These are phyloP conservation scores for Rhynchomys soricoides DNA, from an alignment of 2,113 vertebrate genomes.

Conservation along the genomic window DNA sequence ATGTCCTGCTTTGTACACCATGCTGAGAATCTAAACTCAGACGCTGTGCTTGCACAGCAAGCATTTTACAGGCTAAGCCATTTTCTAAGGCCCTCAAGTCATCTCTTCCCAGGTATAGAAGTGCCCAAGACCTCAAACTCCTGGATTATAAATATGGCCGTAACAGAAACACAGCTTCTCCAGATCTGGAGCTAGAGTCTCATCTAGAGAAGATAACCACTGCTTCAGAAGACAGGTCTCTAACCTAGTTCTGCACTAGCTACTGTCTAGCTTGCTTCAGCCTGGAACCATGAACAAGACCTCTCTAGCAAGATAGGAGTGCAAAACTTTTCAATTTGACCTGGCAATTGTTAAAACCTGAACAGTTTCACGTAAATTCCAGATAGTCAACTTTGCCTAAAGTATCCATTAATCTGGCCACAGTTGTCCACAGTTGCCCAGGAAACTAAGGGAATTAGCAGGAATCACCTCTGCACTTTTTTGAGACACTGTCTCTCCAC, in stretches of 20 bases:
- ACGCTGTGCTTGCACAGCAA: neutral
- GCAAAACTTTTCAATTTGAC: neutral
- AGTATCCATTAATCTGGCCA: neutral
- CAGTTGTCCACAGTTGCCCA: neutral
- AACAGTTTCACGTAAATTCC: neutral
- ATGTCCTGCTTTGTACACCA: neutral
- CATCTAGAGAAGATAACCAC: fast-evolving
- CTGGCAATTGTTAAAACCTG: neutral
- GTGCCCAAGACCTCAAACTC: neutral
- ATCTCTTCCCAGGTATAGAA: neutral
- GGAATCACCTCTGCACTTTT: neutral
- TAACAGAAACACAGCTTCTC: neutral
- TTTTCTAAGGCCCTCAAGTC: neutral
- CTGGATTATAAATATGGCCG: fast-evolving
- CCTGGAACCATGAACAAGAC: neutral
- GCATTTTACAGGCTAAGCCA: neutral
- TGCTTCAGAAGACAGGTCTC: neutral
- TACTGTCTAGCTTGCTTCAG: neutral
- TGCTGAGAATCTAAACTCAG: neutral
- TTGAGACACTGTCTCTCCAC: neutral
- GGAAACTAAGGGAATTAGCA: neutral
- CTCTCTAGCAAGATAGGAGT: neutral
- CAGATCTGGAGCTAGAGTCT: neutral
- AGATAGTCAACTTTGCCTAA: neutral
- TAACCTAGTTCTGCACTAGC: neutral